Evolutionary conservation across 2,888 invertebrate genomes (phyloP).

Genomic region (Leptopterna dolabrata): DNA sequence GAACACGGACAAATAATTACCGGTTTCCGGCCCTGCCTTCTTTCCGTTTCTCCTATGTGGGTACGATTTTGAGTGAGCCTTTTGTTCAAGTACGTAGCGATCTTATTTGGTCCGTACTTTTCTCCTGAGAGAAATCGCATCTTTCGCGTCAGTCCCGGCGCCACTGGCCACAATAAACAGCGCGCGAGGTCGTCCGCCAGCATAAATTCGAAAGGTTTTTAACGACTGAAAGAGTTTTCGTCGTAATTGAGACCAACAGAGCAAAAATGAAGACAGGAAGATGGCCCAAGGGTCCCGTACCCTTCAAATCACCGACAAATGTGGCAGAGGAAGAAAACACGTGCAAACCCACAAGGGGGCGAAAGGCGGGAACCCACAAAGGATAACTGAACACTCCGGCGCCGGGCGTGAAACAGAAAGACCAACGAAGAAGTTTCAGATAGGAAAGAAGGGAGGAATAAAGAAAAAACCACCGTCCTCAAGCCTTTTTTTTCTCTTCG

Average conservation of each 20-base stretch:
- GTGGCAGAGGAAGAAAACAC: background rate
- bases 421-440: background rate
- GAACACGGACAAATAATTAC: no score
- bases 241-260: background rate
- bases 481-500: background rate
- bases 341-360: background rate
- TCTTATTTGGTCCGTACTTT: no score
- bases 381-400: background rate
- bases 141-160: no score
- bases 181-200: background rate
- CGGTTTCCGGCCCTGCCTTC: no score
- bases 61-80: no score
- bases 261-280: background rate
- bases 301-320: conserved; percentile 11
- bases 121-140: no score
- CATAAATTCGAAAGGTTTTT: background rate
- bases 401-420: conserved; percentile 7
- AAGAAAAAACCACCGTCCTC: background rate
- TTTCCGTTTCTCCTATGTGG: no score
- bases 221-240: background rate
- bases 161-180: background rate
- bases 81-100: no score
- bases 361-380: conserved; percentile 3
- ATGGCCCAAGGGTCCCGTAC: background rate
- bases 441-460: background rate